Evolutionary conservation across 2,888 invertebrate species (phyloP).

Genomic region (Stenotaenia linearis): DNA sequence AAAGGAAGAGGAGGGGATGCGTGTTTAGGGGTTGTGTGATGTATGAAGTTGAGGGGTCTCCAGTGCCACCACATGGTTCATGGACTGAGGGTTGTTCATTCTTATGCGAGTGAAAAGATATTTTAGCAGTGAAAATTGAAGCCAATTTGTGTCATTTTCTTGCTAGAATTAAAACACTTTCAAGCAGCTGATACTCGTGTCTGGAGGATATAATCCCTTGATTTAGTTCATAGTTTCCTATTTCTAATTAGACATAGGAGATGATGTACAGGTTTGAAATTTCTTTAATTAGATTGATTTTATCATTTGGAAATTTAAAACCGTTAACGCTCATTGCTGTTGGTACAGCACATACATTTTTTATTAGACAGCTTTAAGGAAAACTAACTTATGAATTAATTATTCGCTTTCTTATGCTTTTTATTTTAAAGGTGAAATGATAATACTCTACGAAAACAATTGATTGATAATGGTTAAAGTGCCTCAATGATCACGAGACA

Average conservation of each 20-base stretch:
- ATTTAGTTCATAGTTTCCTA: conserved; percentile 16
- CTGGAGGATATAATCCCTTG: conserved; percentile 7
- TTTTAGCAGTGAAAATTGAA: conserved; percentile 3
- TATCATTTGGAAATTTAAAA: not conserved
- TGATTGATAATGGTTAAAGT: too few relatives aligned
- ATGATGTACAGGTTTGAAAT: conserved; percentile 1
- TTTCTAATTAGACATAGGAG: conserved; percentile 7
- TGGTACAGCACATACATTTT: too few relatives aligned
- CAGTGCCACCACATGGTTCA: conserved; percentile 26
- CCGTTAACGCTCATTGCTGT: not conserved
- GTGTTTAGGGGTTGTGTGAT: conserved; percentile 6
- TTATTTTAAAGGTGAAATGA: too few relatives aligned
- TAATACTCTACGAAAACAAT: too few relatives aligned
- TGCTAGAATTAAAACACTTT: conserved; percentile 13
- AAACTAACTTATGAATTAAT: too few relatives aligned
- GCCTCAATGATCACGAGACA: too few relatives aligned
- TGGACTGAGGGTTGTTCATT: conserved; percentile 20
- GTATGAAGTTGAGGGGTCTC: not conserved
- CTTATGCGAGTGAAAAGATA: not conserved
- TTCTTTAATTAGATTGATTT: conserved; percentile 18
- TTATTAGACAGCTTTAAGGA: too few relatives aligned
- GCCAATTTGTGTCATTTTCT: conserved; percentile 24
- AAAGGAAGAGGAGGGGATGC: not conserved
- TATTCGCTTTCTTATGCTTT: too few relatives aligned
- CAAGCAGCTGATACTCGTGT: conserved; percentile 5